Evolutionary conservation across 2,113 vertebrate genomes (phyloP).

Genomic region (Xenus cinereus): DNA sequence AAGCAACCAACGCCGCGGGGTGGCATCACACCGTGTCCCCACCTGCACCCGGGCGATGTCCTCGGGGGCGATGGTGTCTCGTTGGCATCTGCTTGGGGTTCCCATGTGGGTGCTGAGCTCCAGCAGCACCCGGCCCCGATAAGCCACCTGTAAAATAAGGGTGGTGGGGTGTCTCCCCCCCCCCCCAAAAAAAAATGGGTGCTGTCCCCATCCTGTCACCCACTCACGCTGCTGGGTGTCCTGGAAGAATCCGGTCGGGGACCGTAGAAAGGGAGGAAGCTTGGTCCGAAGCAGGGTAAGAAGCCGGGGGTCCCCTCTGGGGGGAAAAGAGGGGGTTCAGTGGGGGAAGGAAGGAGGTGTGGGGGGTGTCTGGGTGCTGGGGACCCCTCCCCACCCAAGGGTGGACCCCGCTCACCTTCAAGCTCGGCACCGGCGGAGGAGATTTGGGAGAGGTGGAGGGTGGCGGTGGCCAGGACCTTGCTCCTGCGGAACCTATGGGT

Average conservation of each 20-base stretch:
- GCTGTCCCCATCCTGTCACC: not conserved
- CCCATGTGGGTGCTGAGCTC: conserved; percentile 52
- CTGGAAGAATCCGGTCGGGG: not conserved
- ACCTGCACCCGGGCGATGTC: conserved; percentile 51
- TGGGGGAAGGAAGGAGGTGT: not conserved
- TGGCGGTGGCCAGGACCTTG: not conserved
- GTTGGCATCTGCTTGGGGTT: not conserved
- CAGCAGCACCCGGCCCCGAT: conserved; percentile 69
- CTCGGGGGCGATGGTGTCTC: not conserved
- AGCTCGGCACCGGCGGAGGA: not conserved
- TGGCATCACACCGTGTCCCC: not conserved
- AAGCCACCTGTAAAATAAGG: not conserved
- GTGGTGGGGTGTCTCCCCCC: fast-evolving
- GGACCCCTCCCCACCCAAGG: not conserved
- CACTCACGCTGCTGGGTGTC: not conserved
- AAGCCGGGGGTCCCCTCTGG: conserved; percentile 54
- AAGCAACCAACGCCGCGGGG: fast-evolving
- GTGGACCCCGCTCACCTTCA: not conserved
- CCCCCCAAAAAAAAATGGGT: not conserved
- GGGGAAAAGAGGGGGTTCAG: not conserved
- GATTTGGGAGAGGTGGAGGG: conserved; percentile 36
- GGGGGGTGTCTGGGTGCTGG: not conserved
- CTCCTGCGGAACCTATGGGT: not conserved
- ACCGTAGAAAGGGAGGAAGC: conserved; percentile 64
- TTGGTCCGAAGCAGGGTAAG: conserved; percentile 69